Base-by-base conservation (phyloP, 2,113 vertebrate species). In the Lates calcarifer region DNA sequence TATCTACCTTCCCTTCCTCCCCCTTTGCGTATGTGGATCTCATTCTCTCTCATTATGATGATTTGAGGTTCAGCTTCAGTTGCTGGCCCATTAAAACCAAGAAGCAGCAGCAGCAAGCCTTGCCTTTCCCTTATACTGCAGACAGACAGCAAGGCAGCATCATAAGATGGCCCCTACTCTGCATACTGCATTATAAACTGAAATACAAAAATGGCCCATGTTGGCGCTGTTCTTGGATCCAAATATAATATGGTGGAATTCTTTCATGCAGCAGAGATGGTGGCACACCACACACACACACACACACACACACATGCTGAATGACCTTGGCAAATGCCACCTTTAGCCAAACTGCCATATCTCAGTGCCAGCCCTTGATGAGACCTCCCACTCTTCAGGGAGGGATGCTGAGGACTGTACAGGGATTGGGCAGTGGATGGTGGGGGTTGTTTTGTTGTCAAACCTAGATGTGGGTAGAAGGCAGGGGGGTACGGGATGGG, bases 41-140 rank as follows among this genome's bases (percentile, higher is more conserved):
- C 84, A 88, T 92, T 94, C 87, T 87, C 88, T 90, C 88, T 93
- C 87, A 92, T 93, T 94, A 93, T 84, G 82, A 89, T 94, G 91
- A 94, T 92, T 92, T 88, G 84, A 91, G 88, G 86, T 92, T 90
- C 86, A 87, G 92, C 91, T 90, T 92, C 88, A 91, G 86, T 86
- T 89, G 87, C 86, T 68, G 79, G 85, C 88, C 92, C 80, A 92
- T 93, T 92, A 92, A 94, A 93, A 89, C 74, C 75, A 85, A 87
- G 84, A 79, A 87, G 86, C 81, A 89, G 86, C 76, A 82, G 64
- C 74, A 60, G 79, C 67, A 77, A 80, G 35, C 64, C 72, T 76
- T 75, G 82, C 56, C 75, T 90, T 60, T 81, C 77, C 77, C 75
- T 83, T 75, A 64, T 77, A 76, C 82, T 88, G 79, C 85, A 89